A percentile compares a stretch with the other conserved stretches of the same genome.
These are phyloP conservation scores for Umimayanthus chanpuru DNA, from an alignment of 92 coral and sea anemone genomes.

Conservation along the genomic window DNA sequence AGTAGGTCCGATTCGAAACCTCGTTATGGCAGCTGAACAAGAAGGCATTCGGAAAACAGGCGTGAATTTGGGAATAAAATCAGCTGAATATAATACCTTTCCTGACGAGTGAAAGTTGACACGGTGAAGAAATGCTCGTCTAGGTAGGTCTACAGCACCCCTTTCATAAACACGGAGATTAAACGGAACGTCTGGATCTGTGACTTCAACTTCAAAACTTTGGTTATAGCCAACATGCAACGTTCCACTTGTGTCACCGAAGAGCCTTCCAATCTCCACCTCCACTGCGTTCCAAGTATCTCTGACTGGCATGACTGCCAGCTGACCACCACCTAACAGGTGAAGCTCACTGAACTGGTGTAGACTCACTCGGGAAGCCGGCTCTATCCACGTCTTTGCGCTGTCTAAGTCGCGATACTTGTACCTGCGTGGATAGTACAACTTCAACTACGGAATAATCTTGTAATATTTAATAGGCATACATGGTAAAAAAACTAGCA, in stretches of 20 bases:
- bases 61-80: neutral
- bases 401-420: slow-evolving; percentile 61
- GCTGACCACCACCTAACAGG: slow-evolving; percentile 63
- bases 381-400: slow-evolving; percentile 71
- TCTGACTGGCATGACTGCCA: slow-evolving; percentile 54
- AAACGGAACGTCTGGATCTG: slow-evolving; percentile 74
- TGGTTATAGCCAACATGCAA: slow-evolving; percentile 70
- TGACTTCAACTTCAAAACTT: slow-evolving; percentile 52
- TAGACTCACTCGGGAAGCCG: slow-evolving; percentile 43
- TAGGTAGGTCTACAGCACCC: slow-evolving; percentile 59
- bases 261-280: slow-evolving; percentile 51
- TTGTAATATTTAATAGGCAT: no score
- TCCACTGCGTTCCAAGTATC: slow-evolving; percentile 47
- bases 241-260: slow-evolving; percentile 70
- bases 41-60: neutral
- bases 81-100: slow-evolving; percentile 43
- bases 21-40: no score
- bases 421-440: slow-evolving; percentile 41
- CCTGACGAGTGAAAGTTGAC: slow-evolving; percentile 67
- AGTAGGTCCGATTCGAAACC: no score
- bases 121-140: slow-evolving; percentile 68
- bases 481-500: no score
- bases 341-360: slow-evolving; percentile 67
- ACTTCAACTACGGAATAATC: no score
- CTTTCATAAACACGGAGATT: slow-evolving; percentile 69